These are phyloP conservation scores for Liolophura sinensis DNA, from an alignment of 1,140 invertebrate genomes.

Conservation along the genomic window DNA sequence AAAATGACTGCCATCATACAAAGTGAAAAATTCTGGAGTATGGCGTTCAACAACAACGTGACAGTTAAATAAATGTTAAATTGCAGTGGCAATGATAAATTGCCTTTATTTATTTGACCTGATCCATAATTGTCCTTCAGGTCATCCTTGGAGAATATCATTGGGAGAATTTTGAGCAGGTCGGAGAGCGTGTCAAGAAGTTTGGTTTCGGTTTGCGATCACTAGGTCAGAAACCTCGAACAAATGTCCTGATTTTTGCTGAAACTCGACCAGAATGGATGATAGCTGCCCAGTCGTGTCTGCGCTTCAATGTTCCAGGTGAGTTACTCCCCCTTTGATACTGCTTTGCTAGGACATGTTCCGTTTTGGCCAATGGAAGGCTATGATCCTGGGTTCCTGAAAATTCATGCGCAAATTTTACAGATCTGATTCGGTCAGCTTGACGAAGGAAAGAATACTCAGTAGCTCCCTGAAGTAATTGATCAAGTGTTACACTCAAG, in stretches of 20 bases:
- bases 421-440: too few relatives aligned
- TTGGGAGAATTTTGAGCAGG: slow-evolving; percentile 85
- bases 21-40: too few relatives aligned
- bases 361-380: not conserved
- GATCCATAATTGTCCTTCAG: slow-evolving; percentile 42
- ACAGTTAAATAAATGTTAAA: too few relatives aligned
- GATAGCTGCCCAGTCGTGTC: slow-evolving; percentile 89
- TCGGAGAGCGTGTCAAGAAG: slow-evolving; percentile 72
- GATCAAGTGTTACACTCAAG: too few relatives aligned
- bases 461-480: too few relatives aligned
- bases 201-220: slow-evolving; percentile 67
- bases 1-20: too few relatives aligned
- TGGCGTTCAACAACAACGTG: too few relatives aligned
- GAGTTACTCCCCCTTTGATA: slow-evolving; percentile 18
- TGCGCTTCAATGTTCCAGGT: slow-evolving; percentile 89
- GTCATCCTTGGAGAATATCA: slow-evolving; percentile 71
- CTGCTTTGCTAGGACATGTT: not conserved
- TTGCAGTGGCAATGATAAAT: too few relatives aligned
- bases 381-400: not conserved
- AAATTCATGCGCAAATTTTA: not conserved
- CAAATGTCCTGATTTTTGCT: slow-evolving; percentile 90
- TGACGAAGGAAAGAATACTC: too few relatives aligned
- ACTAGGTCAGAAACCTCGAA: slow-evolving; percentile 65
- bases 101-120: too few relatives aligned
- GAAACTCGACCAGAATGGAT: slow-evolving; percentile 98